These are phyloP conservation scores for Caenorhabditis sulstoni DNA, from an alignment of 2,888 invertebrate species.

Conservation along the genomic window DNA sequence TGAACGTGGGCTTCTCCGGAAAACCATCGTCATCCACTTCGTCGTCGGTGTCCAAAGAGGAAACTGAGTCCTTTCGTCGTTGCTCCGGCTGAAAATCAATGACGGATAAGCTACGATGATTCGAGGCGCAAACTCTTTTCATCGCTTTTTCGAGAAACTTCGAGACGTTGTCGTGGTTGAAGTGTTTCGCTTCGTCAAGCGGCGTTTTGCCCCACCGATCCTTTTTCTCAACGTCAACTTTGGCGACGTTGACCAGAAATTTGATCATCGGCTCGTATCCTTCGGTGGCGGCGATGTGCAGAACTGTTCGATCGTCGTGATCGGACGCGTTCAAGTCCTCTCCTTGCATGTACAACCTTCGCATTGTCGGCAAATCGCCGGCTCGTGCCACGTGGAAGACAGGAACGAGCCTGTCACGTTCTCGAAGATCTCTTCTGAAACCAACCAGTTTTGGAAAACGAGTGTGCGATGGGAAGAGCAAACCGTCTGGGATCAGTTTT, in stretches of 20 bases:
- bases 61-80: slow-evolving; percentile 42
- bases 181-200: slow-evolving; percentile 73
- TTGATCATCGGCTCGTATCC: slow-evolving; percentile 73
- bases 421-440: slow-evolving; percentile 48
- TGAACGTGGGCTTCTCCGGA: slow-evolving; percentile 52
- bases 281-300: slow-evolving; percentile 75
- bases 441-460: not conserved
- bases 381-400: slow-evolving; percentile 59
- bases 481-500: slow-evolving; percentile 61
- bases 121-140: slow-evolving; percentile 33
- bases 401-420: slow-evolving; percentile 50
- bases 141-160: slow-evolving; percentile 85
- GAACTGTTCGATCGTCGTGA: slow-evolving; percentile 72
- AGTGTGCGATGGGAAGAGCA: too few relatives aligned
- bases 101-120: not conserved
- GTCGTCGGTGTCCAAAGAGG: slow-evolving; percentile 50
- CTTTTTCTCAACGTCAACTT: slow-evolving; percentile 70
- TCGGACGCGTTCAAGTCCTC: slow-evolving; percentile 73
- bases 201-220: slow-evolving; percentile 72
- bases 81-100: slow-evolving; percentile 40
- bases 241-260: slow-evolving; percentile 72
- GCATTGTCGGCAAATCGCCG: slow-evolving; percentile 56
- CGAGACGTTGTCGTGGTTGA: slow-evolving; percentile 55
- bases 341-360: slow-evolving; percentile 74
- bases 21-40: slow-evolving; percentile 44